Conservation (phyloP, 2,113 vertebrate species). For the Columbina picui region DNA sequence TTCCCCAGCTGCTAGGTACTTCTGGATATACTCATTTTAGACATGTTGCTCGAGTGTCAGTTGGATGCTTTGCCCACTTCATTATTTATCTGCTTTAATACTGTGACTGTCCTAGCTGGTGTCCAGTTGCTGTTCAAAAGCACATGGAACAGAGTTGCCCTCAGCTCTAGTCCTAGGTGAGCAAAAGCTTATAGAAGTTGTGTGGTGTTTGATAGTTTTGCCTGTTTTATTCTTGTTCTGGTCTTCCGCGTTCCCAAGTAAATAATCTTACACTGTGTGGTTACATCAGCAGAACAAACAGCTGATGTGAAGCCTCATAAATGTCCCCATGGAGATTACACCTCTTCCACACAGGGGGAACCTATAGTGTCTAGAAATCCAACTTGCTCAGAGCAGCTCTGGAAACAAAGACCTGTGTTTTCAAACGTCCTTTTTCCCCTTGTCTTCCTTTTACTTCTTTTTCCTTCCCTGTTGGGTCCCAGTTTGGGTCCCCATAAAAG, state of each 20-base stretch:
- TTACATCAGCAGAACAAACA: background rate
- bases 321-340: background rate
- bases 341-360: background rate
- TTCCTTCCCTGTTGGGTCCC: background rate
- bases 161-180: background rate
- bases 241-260: background rate
- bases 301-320: background rate
- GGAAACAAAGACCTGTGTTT: background rate
- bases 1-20: background rate
- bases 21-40: constrained; percentile 13
- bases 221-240: background rate
- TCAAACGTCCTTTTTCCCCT: background rate
- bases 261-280: background rate
- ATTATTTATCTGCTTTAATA: background rate
- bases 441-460: background rate
- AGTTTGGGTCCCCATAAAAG: background rate
- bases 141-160: background rate
- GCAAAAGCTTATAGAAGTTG: background rate
- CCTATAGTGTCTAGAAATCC: background rate
- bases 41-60: background rate
- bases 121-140: background rate
- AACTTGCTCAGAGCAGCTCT: background rate
- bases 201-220: background rate
- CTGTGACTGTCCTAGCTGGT: background rate
- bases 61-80: background rate